These are phyloP conservation scores for Andrena trimmerana DNA, from an alignment of 2,888 invertebrate genomes.

Conservation along the genomic window DNA sequence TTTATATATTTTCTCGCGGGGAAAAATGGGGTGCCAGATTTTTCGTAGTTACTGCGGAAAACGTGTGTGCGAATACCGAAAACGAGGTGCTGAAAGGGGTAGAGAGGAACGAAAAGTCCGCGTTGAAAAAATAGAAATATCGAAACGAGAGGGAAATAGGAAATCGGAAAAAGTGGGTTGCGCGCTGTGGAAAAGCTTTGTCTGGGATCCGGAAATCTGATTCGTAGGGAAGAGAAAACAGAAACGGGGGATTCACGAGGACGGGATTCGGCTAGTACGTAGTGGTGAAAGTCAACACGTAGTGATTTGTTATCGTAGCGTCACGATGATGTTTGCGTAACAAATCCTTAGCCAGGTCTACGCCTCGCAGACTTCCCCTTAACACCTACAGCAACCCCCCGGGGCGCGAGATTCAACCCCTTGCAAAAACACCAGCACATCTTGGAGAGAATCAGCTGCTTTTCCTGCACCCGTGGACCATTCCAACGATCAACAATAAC, in stretches of 20 bases:
- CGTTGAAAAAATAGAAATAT: background rate
- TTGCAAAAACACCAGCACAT: conserved; percentile 73
- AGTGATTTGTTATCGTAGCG: conserved; percentile 81
- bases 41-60: background rate
- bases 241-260: conserved; percentile 36
- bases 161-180: conserved; percentile 26
- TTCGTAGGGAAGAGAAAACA: conserved; percentile 38
- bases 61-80: background rate
- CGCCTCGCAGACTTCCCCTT: conserved; percentile 60
- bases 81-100: background rate
- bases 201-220: conserved; percentile 47
- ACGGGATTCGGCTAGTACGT: conserved; percentile 39
- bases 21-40: background rate
- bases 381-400: conserved; percentile 41
- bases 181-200: conserved; percentile 34
- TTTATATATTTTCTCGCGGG: background rate
- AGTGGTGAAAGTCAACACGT: conserved; percentile 58
- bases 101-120: background rate
- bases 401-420: conserved; percentile 62
- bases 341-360: conserved; percentile 79
- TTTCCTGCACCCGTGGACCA: conserved; percentile 4
- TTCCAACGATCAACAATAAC: conserved; percentile 34
- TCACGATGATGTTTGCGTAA: conserved; percentile 80
- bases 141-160: background rate
- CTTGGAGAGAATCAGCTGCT: conserved; percentile 55